These are phyloP conservation scores for Atethmia centrago DNA, from an alignment of 2,888 invertebrate species.

Conservation along the genomic window DNA sequence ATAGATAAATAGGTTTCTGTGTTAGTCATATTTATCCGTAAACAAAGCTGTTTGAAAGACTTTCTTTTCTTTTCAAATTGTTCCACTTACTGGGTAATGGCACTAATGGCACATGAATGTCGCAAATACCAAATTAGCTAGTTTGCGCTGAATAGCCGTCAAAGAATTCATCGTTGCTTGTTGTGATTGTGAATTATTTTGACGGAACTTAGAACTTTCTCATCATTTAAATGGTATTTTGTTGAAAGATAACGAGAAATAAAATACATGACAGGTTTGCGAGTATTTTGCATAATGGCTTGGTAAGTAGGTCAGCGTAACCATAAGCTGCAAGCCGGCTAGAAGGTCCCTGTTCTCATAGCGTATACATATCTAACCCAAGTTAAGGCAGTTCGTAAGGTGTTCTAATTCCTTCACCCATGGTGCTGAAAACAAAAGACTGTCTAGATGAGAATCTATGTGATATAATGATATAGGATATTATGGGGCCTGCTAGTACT, in stretches of 20 bases:
- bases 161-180: slow-evolving; percentile 3
- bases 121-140: slow-evolving; percentile 36
- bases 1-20: slow-evolving; percentile 71
- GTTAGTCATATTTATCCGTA: slow-evolving; percentile 51
- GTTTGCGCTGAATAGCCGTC: slow-evolving; percentile 26
- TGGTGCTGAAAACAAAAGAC: slow-evolving; percentile 4
- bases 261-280: slow-evolving; percentile 13
- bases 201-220: slow-evolving; percentile 7
- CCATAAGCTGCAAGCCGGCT: slow-evolving; percentile 17
- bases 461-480: background rate
- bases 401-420: background rate
- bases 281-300: slow-evolving; percentile 15
- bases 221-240: slow-evolving; percentile 14
- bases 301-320: slow-evolving; percentile 30
- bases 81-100: slow-evolving; percentile 35
- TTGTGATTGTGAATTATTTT: slow-evolving; percentile 26
- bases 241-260: slow-evolving; percentile 24
- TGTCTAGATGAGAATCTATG: background rate
- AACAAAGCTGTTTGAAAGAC: slow-evolving; percentile 47
- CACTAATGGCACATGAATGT: slow-evolving; percentile 40
- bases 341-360: slow-evolving; percentile 16
- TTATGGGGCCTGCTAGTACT: background rate
- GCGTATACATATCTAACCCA: background rate
- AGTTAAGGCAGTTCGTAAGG: background rate
- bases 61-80: slow-evolving; percentile 62